These are phyloP conservation scores for Synergus umbraculus DNA, from an alignment of 2,888 invertebrate genomes.

Conservation along the genomic window DNA sequence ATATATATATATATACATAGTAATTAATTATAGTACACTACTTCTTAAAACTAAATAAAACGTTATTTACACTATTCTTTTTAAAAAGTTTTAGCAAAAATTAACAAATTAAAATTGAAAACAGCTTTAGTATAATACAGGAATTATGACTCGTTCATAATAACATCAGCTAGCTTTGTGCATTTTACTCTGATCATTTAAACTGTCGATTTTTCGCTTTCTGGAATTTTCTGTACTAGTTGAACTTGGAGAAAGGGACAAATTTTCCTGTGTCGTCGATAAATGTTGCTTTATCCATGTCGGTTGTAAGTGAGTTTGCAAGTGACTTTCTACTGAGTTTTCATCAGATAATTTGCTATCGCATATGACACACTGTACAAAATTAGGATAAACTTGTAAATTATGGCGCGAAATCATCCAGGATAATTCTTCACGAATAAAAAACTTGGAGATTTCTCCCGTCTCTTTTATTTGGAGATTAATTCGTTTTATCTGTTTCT, in stretches of 20 bases:
- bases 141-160: not conserved
- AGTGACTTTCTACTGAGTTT: not conserved
- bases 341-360: not conserved
- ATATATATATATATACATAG: too few species aligned
- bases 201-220: not conserved
- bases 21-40: not conserved
- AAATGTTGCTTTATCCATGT: not conserved
- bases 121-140: not conserved
- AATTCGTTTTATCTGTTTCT: not conserved
- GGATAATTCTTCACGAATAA: not conserved
- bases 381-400: conserved; percentile 1
- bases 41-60: not conserved
- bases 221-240: not conserved
- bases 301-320: not conserved
- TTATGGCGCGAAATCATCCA: not conserved
- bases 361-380: not conserved
- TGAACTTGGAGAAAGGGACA: not conserved
- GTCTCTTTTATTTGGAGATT: conserved; percentile 7
- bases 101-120: not conserved
- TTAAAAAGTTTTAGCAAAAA: not conserved
- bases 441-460: not conserved
- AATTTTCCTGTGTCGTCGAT: not conserved
- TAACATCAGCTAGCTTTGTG: not conserved
- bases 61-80: accelerated
- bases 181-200: not conserved